These are phyloP conservation scores for Galbula dea DNA, from an alignment of 2,113 vertebrate genomes.

Conservation along the genomic window DNA sequence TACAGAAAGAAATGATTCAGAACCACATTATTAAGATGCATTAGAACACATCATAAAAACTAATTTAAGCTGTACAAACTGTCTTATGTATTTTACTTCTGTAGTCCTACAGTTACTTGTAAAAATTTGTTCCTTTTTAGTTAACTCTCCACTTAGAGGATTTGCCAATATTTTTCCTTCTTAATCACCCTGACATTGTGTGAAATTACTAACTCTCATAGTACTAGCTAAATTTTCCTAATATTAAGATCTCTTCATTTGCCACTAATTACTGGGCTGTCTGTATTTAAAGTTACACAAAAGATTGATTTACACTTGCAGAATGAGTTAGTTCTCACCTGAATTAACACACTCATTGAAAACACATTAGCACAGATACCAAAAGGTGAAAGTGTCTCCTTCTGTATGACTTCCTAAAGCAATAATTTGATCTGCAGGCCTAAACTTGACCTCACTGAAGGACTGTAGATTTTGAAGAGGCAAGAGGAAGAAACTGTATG, in stretches of 20 bases:
- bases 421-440: conserved; percentile 17
- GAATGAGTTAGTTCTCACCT: background rate
- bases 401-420: background rate
- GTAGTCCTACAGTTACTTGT: background rate
- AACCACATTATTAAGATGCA: background rate
- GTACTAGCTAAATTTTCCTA: background rate
- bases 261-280: background rate
- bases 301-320: background rate
- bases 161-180: background rate
- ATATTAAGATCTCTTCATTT: background rate
- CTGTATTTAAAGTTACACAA: background rate
- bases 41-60: background rate
- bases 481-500: background rate
- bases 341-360: conserved; percentile 16
- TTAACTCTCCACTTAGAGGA: background rate
- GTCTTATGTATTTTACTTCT: background rate
- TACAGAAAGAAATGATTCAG: background rate
- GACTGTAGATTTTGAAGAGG: background rate
- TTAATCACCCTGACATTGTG: background rate
- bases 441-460: background rate
- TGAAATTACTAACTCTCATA: background rate
- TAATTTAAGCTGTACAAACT: background rate
- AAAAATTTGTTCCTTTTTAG: background rate
- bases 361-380: background rate
- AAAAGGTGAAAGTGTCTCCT: background rate